Base-by-base conservation (phyloP, 2,888 invertebrate species). In the Gastrophysa polygoni region DNA sequence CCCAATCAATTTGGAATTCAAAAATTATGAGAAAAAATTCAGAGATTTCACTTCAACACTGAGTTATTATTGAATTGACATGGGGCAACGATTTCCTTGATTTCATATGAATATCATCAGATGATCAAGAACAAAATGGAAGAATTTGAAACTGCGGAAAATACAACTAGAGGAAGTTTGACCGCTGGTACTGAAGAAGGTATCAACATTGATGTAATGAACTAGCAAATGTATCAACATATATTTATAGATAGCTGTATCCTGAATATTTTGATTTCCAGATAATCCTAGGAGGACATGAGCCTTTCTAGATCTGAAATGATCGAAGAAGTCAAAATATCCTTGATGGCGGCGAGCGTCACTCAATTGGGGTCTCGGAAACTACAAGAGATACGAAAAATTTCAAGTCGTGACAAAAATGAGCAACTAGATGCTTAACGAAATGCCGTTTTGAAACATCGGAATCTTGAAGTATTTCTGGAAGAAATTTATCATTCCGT, bases 281-380 rank as follows among this genome's bases (percentile, higher is more conserved):
- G 38, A 38, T 2, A 11, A n/a, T 2, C 38, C 38, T 14, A 38
- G 14, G n/a, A 59, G 38, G n/a, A 32, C n/a, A 18, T 4, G 20
- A 6, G 59, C 68, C 11, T 60, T 68, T 51, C 46, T 68, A 44
- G 68, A 68, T 47, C 50, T 68, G 2, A 68, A 34, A 49, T 68
- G 0, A 34, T 10, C 16, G 67, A 67, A 10, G 87, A 87, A 76
- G 81, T 86, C 0, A 74, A 86, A 44, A 85, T 86, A 0, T 77
- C 87, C 55, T 81, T 83, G 56, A 73, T 86, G 16, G 87, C 86
- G 24, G 87, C 85, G n/a, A 84, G n/a, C n/a, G n/a, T n/a, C n/a
- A n/a, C n/a, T n/a, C n/a, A n/a, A n/a, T n/a, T n/a, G n/a, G n/a
- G n/a, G n/a, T n/a, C n/a, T n/a, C n/a, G n/a, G n/a, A n/a, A n/a